Evolutionary conservation across 2,888 invertebrate genomes (phyloP), one percentile per base, ranked within the genome.

Genomic region (Cinara cedri): DNA sequence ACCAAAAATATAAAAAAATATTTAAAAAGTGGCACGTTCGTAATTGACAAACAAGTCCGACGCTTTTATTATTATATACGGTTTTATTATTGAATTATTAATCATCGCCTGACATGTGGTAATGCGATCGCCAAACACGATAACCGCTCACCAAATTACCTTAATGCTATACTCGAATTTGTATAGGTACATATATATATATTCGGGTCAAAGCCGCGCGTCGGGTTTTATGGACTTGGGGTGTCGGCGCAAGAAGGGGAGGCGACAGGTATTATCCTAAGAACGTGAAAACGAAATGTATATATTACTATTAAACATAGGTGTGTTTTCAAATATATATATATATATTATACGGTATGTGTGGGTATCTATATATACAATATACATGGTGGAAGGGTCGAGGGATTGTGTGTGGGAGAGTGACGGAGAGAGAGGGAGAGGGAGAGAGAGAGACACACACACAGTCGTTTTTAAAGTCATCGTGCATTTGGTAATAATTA

Each of bases 91-190:
- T 78, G 78, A 78, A 78, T 78, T 78, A 78, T 78, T 78, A 78
- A 78, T 78, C 78, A 78, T 78, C 78, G 78, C 78, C 78, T 70
- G 78, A 78, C 78, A 60, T 62, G 70, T 57, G 57, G 78, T 70
- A 78, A 70, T 70, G 78, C 21, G 78, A 78, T 78, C 78, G 78
- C 24, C 42, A 49, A 78, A 78, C 24, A 70, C 51, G 78, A 78
- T 78, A 78, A 66, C 21, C 62, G 70, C 26, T 68, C 44, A 68
- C 49, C 78, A 78, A 78, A 78, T 78, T 78, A 78, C 78, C 78
- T 62, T 78, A 78, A 78, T 78, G 68, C 78, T 21, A 26, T 10
- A 42, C 42, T 2, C 34, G 60, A 8, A 49, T 16, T 3, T n/a
- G n/a, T n/a, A n/a, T n/a, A n/a, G n/a, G n/a, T n/a, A n/a, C n/a